Base-by-base conservation (phyloP, 2,113 vertebrate genomes). In the Psilopsiagon aurifrons region DNA sequence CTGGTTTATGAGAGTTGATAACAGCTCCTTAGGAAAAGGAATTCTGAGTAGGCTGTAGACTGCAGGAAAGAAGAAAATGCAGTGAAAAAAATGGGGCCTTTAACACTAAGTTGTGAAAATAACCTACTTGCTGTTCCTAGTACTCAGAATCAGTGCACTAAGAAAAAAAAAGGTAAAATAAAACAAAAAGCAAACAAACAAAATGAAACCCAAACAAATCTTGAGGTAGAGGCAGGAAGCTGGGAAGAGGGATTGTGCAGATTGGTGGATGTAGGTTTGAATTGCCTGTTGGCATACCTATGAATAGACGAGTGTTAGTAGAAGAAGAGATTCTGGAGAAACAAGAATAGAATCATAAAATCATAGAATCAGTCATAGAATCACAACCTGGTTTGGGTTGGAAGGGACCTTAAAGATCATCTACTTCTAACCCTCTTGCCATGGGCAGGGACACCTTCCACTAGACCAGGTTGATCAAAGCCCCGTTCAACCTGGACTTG, bases 201-300 rank as follows among this genome's bases (percentile, higher is more conserved):
- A n/a, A 57, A n/a, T 1, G 2, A 57, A 57, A n/a, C 31, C 19
- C 18, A 79, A 60, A 31, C 6, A 8, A 80, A 64, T 47, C 15
- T 15, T n/a, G 52, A 73, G 33, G 12, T 67, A 37, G n/a, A 71
- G 39, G 14, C 22, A 59, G 39, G n/a, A 71, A 82, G 11, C 29
- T 90, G n/a, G 31, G 46, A 71, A 49, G 25, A 79, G 28, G 4
- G 19, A 43, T 35, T 41, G 15, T 57, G 75, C 29, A 41, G 15
- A 6, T 2, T 54, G 67, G 24, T 49, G 52, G 41, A 24, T 5
- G 4, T 35, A 35, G 10, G 6, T 51, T 60, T 86, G 23, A 75
- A 51, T 44, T 59, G 35, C 24, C 31, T 77, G 8, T 23, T 0
- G 0, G 5, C 17, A 59, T n/a, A 25, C 1, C 25, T 55, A 27